Conservation (phyloP, 2,797 vertebrate species). For the Sebastolobus altivelis region DNA sequence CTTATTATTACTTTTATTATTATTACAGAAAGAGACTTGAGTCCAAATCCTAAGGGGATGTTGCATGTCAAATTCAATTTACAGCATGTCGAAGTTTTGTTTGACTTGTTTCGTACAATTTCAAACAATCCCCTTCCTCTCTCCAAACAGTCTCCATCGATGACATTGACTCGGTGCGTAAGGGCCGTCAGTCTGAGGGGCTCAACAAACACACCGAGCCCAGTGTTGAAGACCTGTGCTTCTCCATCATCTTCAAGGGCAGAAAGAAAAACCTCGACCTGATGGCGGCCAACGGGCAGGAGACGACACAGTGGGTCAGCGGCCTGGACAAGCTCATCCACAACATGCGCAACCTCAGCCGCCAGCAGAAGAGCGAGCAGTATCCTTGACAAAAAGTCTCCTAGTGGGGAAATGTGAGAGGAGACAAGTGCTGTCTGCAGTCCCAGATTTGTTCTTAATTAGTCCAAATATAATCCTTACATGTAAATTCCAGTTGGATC, state of each 20-base stretch:
- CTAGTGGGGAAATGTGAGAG: not conserved
- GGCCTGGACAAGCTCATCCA: slow-evolving; percentile 91
- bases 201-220: slow-evolving; percentile 89
- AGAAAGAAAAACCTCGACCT: slow-evolving; percentile 92
- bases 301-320: slow-evolving; percentile 88
- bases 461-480: slow-evolving; percentile 82
- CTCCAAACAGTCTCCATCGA: slow-evolving; percentile 89
- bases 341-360: slow-evolving; percentile 87
- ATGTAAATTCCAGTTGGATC: slow-evolving; percentile 90
- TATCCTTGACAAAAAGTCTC: slow-evolving; percentile 88
- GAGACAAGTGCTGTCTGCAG: not conserved
- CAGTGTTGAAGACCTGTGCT: slow-evolving; percentile 87
- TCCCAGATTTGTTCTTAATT: not conserved
- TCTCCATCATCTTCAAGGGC: slow-evolving; percentile 95
- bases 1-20: not conserved
- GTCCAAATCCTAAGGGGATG: not conserved
- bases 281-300: slow-evolving; percentile 81
- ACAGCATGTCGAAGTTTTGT: not conserved
- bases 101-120: not conserved
- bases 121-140: slow-evolving; percentile 6
- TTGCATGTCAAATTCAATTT: not conserved
- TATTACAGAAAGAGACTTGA: not conserved
- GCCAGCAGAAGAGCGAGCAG: slow-evolving; percentile 92
- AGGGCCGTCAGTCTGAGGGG: slow-evolving; percentile 93
- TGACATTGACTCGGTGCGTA: slow-evolving; percentile 93